A percentile compares a stretch with the other conserved stretches of the same genome.
Evolutionary conservation across 2,888 invertebrate species (phyloP).

Genomic region (Dendrolimus pini): DNA sequence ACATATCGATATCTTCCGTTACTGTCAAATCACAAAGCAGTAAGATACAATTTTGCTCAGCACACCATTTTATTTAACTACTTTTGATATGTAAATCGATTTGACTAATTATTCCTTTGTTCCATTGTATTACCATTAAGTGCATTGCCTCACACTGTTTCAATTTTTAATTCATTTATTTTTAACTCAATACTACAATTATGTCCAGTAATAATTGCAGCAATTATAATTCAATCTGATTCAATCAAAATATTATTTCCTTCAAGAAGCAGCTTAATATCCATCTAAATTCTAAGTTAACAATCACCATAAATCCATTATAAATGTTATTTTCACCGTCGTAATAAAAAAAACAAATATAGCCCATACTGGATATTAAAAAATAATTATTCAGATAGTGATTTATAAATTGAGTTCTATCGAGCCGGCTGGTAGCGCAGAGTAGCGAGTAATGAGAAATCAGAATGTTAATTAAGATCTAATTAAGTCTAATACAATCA

Average conservation of each 20-base stretch:
- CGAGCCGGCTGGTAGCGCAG: constrained; percentile 57
- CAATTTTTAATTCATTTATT: constrained; percentile 7
- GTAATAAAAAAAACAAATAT: too few species aligned
- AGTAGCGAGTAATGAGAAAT: constrained; percentile 75
- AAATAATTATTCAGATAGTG: not conserved
- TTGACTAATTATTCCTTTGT: constrained; percentile 28
- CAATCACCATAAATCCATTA: not conserved
- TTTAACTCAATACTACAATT: not conserved
- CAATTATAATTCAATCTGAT: not conserved
- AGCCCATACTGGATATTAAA: not conserved
- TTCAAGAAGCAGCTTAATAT: constrained; percentile 2
- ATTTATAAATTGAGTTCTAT: constrained; percentile 3
- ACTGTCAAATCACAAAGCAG: constrained; percentile 10
- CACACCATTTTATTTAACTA: constrained; percentile 8
- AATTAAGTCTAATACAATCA: constrained; percentile 76
- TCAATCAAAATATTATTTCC: not conserved
- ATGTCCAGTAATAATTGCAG: not conserved
- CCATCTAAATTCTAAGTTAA: not conserved
- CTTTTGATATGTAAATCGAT: constrained; percentile 10
- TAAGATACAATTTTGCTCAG: constrained; percentile 13
- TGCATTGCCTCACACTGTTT: constrained; percentile 3
- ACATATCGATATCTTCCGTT: constrained; percentile 7
- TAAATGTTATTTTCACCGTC: not conserved
- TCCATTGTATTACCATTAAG: constrained; percentile 13
- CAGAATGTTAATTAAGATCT: constrained; percentile 76